Percentiles rank a stretch among this genome's conserved stretches.
phyloP scores from a whole-genome alignment of 2,797 vertebrate genomes.

The Lindbergichthys nudifrons region DNA sequence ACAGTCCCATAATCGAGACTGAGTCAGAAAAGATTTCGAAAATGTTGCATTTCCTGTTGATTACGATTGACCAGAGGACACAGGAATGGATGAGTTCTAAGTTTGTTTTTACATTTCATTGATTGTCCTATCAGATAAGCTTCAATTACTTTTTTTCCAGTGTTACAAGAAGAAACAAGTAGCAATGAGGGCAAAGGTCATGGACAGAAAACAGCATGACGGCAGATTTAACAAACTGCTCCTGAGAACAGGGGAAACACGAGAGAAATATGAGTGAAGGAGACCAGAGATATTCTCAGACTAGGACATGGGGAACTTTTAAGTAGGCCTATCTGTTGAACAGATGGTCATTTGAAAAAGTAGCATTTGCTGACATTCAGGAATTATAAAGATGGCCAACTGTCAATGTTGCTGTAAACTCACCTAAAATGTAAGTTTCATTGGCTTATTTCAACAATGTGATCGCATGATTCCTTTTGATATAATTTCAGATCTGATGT shows the following conservation, averaged over 20 bases:
- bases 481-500: no score
- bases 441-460: no score
- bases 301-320: background rate
- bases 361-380: no score
- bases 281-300: background rate
- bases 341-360: constrained; percentile 26
- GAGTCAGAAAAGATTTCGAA: no score
- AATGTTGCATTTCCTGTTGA: background rate
- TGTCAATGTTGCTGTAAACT: no score
- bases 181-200: constrained; percentile 24
- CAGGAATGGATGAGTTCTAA: background rate
- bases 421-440: no score
- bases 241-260: background rate
- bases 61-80: background rate
- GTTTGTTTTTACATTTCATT: background rate
- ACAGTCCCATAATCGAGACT: background rate
- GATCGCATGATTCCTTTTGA: no score
- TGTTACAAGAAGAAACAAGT: constrained; percentile 8
- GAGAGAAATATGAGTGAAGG: background rate
- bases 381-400: no score
- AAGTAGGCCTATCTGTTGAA: constrained; percentile 22
- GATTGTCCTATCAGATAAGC: constrained; percentile 17
- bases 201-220: constrained; percentile 18
- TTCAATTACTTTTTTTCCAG: background rate
- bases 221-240: constrained; percentile 20